Evolutionary conservation across 2,113 vertebrate species (phyloP), one percentile per base, ranked within the genome.

Genomic region (Cebus imitator): DNA sequence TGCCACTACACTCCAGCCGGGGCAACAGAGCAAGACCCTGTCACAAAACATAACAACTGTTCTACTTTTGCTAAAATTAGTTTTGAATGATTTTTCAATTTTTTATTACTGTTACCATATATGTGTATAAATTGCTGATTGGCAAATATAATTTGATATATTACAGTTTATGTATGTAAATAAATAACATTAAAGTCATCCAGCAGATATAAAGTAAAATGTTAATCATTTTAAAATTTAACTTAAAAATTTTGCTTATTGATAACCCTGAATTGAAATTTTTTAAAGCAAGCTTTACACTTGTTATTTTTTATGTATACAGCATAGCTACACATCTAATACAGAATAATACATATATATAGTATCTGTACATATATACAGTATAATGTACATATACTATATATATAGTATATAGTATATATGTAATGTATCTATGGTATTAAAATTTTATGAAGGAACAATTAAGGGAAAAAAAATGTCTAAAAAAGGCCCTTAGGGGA

Each of bases 121-220:
- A 87, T 84, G 87, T 90, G 84, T 32, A 85, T 55, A 72, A 90
- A 61, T 8, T 72, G 21, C 13, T 75, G 87, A 48, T 0, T 90
- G 81, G 81, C 9, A 75, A 55, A 43, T 48, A 40, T 87, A 92
- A 84, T 61, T 83, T 84, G 32, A 95, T 48, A 91, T 35, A 88
- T 12, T 76, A 82, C 4, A 84, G 85, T 83, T 87, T 87, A 55
- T 25, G 37, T 52, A 58, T 76, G 18, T 90, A 64, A 81, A 30
- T 45, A 92, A 66, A 30, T 83, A 87, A 89, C 23, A 75, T 37
- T 85, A 85, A 78, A 85, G 17, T 76, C 88, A 94, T 66, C 87
- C 17, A 93, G 37, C 25, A 96, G 37, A 92, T 35, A 86, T 11
- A 90, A 88, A 91, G 35, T 57, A 72, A 96, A 96, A 45, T 40